Conservation (phyloP, 2,113 vertebrate genomes). For the Cricetomys ansorgei region DNA sequence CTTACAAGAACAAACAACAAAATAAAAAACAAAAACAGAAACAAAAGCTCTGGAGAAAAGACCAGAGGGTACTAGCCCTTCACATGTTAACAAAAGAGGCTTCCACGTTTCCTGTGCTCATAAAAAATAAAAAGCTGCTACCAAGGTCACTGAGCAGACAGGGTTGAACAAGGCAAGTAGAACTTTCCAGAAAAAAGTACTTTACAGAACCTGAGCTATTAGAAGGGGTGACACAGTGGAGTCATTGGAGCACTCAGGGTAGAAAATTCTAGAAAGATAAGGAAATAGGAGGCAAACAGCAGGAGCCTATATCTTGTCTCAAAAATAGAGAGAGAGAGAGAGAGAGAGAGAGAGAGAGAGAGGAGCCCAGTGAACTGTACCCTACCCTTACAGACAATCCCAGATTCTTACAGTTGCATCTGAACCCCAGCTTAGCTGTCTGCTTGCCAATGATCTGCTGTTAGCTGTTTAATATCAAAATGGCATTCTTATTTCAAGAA, state of each 20-base stretch:
- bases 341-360: background rate
- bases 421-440: background rate
- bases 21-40: background rate
- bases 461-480: background rate
- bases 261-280: too few relatives aligned
- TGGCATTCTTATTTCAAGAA: slow-evolving; percentile 1
- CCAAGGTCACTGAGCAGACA: background rate
- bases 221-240: too few relatives aligned
- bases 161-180: background rate
- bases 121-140: background rate
- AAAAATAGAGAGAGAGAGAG: background rate
- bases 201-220: background rate
- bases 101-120: background rate
- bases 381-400: background rate
- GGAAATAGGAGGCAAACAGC: background rate
- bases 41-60: background rate
- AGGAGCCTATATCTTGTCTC: background rate
- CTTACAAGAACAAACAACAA: background rate
- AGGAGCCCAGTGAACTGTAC: too few relatives aligned
- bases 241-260: background rate
- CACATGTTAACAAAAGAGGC: background rate
- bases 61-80: background rate
- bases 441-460: background rate
- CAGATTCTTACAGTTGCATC: too few relatives aligned
- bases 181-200: background rate